Evolutionary conservation across 2,113 vertebrate species (phyloP).

Genomic region (Zosterops borbonicus): DNA sequence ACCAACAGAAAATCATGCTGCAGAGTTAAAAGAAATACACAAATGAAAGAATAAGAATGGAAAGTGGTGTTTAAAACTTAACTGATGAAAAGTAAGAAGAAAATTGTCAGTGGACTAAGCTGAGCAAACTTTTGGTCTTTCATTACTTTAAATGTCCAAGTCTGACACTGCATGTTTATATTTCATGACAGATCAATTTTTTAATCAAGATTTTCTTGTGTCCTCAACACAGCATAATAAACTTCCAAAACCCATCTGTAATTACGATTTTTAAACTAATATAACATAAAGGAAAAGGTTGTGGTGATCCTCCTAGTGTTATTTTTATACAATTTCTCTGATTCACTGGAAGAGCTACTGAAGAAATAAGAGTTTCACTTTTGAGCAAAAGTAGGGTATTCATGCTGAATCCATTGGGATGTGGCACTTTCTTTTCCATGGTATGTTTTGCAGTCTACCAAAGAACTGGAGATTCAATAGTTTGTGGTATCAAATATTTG

Average conservation of each 20-base stretch:
- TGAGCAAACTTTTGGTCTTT: neutral
- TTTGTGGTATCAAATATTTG: neutral
- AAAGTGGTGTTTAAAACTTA: neutral
- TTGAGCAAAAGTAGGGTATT: neutral
- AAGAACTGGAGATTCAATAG: neutral
- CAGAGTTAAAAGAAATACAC: neutral
- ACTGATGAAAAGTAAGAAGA: neutral
- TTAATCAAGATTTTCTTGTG: neutral
- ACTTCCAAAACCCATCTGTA: neutral
- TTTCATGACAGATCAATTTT: neutral
- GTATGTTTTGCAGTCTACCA: neutral
- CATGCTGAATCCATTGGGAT: neutral
- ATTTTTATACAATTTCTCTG: neutral
- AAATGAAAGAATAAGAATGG: neutral
- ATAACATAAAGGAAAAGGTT: neutral
- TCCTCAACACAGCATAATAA: neutral
- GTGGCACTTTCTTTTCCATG: neutral
- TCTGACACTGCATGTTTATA: neutral
- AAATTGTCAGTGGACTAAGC: neutral
- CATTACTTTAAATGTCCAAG: neutral
- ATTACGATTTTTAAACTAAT: neutral
- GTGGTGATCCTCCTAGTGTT: neutral
- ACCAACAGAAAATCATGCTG: neutral
- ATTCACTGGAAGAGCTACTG: neutral
- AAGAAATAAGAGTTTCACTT: neutral